Base-by-base conservation (phyloP, 2,113 vertebrate species). In the Tragelaphus scriptus region DNA sequence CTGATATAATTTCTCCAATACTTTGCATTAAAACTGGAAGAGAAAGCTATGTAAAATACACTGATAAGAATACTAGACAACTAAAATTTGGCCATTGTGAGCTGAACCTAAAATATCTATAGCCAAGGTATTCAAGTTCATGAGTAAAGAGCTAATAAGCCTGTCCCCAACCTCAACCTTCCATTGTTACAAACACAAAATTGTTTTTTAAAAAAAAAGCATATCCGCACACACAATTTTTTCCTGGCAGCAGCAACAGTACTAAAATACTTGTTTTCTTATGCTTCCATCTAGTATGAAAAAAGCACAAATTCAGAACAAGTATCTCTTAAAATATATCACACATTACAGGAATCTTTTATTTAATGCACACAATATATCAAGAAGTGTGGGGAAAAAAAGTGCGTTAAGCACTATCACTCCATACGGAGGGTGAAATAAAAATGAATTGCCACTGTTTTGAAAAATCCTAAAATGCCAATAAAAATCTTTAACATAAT, bases 381-480 rank as follows among this genome's bases (percentile, higher is more conserved):
- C 17, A 81, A 93, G 68, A 36, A 75, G 6, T 51, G 17, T 36
- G 56, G 63, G 44, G 44, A 12, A 82, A 28, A 65, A n/a, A 85
- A 81, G 51, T 80, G 3, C 82, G 44, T 86, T 87, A 82, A 87
- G 26, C 26, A 51, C 19, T 79, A 47, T 89, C 49, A 92, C 32
- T 79, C 25, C 47, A 84, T 79, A 65, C 25, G 12, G 4, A 88
- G 25, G 53, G 28, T 75, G 30, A 82, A 94, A 87, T 81, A 95
- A 93, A 80, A 95, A 90, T 26, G 23, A 97, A 93, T 77, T 88
- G 77, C 23, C 36, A 90, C n/a, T 63, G 30, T 85, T 92, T 36
- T 79, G n/a, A 91, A 96, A 96, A 92, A 89, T 59, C 65, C 32
- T 85, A 89, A 79, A 92, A 88, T 55, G 49, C n/a, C 88, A 88